Conservation (phyloP, 2,888 invertebrate species). For the Leucophenga montana region DNA sequence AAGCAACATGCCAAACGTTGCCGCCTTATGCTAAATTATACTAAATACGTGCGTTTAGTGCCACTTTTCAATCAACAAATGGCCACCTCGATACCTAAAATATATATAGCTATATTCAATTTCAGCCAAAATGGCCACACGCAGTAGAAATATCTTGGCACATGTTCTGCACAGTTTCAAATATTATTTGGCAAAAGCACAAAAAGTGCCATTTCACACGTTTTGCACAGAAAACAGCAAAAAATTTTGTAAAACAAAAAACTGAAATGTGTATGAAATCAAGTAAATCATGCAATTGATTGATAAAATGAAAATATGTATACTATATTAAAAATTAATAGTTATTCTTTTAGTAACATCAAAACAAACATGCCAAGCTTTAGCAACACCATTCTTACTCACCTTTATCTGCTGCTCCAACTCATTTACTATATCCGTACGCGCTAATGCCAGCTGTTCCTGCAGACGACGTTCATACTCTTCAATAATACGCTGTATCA, state of each 20-base stretch:
- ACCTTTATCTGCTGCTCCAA: slow-evolving; percentile 85
- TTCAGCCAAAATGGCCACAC: slow-evolving; percentile 21
- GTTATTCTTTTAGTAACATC: background rate
- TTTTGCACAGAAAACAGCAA: slow-evolving; percentile 39
- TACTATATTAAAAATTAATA: background rate
- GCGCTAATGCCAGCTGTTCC: slow-evolving; percentile 79
- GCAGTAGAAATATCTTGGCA: slow-evolving; percentile 13
- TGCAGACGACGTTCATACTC: slow-evolving; percentile 76
- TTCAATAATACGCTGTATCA: slow-evolving; percentile 70
- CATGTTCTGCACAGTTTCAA: slow-evolving; percentile 34
- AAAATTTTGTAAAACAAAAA: slow-evolving; percentile 6
- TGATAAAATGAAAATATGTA: too few relatives aligned
- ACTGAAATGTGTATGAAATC: background rate
- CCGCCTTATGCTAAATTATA: too few relatives aligned
- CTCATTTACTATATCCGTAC: slow-evolving; percentile 80
- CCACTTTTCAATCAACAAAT: slow-evolving; percentile 22
- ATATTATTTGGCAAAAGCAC: slow-evolving; percentile 22
- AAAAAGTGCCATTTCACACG: slow-evolving; percentile 44
- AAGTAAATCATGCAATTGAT: background rate
- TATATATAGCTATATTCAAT: background rate
- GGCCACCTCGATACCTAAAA: background rate
- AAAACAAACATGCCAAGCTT: background rate
- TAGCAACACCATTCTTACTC: slow-evolving; percentile 57
- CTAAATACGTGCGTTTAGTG: background rate
- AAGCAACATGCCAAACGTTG: too few relatives aligned